Evolutionary conservation across 2,888 invertebrate species (phyloP).

Genomic region (Sphaerophoria taeniata): DNA sequence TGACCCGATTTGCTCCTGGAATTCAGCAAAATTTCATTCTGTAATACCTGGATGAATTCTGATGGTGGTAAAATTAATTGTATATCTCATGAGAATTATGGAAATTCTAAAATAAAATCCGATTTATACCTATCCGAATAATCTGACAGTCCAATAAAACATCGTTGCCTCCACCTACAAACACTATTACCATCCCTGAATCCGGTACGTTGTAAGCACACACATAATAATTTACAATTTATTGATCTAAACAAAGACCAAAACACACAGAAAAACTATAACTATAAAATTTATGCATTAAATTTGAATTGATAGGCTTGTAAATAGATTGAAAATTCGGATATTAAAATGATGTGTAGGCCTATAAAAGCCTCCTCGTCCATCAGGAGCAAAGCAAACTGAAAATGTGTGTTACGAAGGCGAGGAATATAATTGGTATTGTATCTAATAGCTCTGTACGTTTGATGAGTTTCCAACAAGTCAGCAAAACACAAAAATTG

Average conservation of each 20-base stretch:
- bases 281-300: slow-evolving; percentile 20
- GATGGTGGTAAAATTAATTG: slow-evolving; percentile 42
- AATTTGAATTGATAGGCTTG: slow-evolving; percentile 60
- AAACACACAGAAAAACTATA: slow-evolving; percentile 1
- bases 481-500: neutral
- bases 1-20: too few relatives aligned
- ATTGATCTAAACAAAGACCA: slow-evolving; percentile 12
- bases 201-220: neutral
- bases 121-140: slow-evolving; percentile 50
- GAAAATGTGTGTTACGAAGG: slow-evolving; percentile 27
- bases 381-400: slow-evolving; percentile 34
- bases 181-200: neutral
- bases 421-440: neutral
- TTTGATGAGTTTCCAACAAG: slow-evolving; percentile 25
- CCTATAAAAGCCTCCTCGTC: neutral
- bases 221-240: slow-evolving; percentile 27
- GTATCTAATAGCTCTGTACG: slow-evolving; percentile 17
- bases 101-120: slow-evolving; percentile 61
- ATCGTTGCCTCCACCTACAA: neutral
- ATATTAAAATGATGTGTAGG: slow-evolving; percentile 23
- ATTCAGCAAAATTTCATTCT: neutral
- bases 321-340: slow-evolving; percentile 56
- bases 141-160: neutral
- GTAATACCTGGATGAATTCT: slow-evolving; percentile 13
- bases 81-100: slow-evolving; percentile 62